phyloP scores from a whole-genome alignment of 2,797 vertebrate genomes.

The Pseudochromis fuscus region DNA sequence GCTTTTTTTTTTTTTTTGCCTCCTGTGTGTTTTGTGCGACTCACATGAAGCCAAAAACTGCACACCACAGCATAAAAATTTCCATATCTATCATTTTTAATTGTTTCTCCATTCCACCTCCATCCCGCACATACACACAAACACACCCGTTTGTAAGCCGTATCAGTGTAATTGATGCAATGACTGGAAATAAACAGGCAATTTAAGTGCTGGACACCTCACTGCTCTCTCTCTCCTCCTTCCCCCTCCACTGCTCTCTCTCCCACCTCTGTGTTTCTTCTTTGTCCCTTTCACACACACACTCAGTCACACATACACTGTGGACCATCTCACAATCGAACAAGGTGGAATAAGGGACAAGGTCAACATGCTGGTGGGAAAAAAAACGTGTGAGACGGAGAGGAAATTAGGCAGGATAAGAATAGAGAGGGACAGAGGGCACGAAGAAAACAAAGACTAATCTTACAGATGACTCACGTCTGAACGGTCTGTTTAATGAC shows the following conservation, averaged over 20 bases:
- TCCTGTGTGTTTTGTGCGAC: slow-evolving; percentile 34
- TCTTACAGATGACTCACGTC: slow-evolving; percentile 73
- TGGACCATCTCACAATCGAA: slow-evolving; percentile 70
- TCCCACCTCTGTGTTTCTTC: slow-evolving; percentile 53
- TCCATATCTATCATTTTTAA: slow-evolving; percentile 71
- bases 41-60: slow-evolving; percentile 48
- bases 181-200: slow-evolving; percentile 90
- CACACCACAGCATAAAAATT: slow-evolving; percentile 61
- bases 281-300: slow-evolving; percentile 47
- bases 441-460: slow-evolving; percentile 67
- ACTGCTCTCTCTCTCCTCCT: slow-evolving; percentile 72
- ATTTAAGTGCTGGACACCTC: slow-evolving; percentile 89
- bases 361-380: slow-evolving; percentile 73
- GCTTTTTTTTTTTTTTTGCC: slow-evolving; percentile 7
- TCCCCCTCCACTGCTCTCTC: slow-evolving; percentile 25
- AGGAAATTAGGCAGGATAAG: slow-evolving; percentile 76
- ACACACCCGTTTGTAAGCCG: slow-evolving; percentile 61
- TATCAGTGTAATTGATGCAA: slow-evolving; percentile 85
- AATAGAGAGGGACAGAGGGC: slow-evolving; percentile 66
- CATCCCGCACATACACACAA: slow-evolving; percentile 34
- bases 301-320: slow-evolving; percentile 27
- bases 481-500: slow-evolving; percentile 64
- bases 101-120: slow-evolving; percentile 52
- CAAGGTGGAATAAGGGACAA: slow-evolving; percentile 79
- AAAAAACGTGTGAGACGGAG: slow-evolving; percentile 49